Conservation (phyloP, 2,113 vertebrate genomes). For the Phyllopteryx taeniolatus region DNA sequence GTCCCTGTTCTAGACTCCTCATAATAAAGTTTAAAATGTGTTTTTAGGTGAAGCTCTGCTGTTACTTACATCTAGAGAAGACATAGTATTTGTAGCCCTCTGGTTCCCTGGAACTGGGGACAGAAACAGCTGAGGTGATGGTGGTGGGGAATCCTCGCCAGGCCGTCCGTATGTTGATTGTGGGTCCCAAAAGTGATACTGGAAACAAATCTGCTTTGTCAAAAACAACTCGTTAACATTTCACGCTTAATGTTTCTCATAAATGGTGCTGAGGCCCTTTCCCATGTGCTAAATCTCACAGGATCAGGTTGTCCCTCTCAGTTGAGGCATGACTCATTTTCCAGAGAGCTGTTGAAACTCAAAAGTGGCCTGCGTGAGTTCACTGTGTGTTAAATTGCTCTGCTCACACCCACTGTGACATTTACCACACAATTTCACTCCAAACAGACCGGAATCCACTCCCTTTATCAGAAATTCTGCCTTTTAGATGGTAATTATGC, state of each 20-base stretch:
- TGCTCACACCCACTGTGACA: neutral
- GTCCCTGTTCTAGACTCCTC: conserved; percentile 14
- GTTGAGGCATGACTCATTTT: conserved; percentile 21
- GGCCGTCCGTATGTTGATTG: conserved; percentile 67
- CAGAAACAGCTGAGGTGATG: conserved; percentile 81
- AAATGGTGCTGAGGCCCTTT: neutral
- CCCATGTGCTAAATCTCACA: conserved; percentile 6
- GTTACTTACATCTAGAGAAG: conserved; percentile 83
- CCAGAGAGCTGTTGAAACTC: conserved; percentile 12
- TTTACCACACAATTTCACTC: neutral
- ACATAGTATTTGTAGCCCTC: conserved; percentile 86
- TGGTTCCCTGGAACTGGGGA: conserved; percentile 74
- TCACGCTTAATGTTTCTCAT: neutral
- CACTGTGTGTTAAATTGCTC: conserved; percentile 4
- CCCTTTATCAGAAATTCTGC: too few species aligned
- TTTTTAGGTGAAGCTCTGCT: neutral
- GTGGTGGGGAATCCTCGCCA: conserved; percentile 84
- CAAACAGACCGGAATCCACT: neutral
- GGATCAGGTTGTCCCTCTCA: conserved; percentile 3
- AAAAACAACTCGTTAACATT: neutral
- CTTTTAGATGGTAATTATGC: neutral
- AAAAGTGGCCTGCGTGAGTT: conserved; percentile 6
- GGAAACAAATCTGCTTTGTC: neutral
- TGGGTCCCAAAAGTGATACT: conserved; percentile 67
- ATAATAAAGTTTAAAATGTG: conserved; percentile 1